Evolutionary conservation across 64 coral and sea anemone species (phyloP).

Genomic region (Porites lutea): DNA sequence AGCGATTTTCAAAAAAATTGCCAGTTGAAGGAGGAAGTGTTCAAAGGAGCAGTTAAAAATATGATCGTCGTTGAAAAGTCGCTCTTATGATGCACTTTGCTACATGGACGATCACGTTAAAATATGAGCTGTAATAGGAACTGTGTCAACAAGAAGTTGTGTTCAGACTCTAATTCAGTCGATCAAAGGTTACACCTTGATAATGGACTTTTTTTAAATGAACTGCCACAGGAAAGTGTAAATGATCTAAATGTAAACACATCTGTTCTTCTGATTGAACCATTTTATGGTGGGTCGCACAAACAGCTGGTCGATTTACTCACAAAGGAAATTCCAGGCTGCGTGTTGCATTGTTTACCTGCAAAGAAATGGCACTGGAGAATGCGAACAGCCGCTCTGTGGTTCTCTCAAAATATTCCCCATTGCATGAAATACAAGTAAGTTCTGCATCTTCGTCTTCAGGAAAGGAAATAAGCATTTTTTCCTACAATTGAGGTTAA

Average conservation of each 20-base stretch:
- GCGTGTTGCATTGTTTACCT: conserved; percentile 63
- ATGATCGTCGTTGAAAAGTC: background rate
- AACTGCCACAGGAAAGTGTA: background rate
- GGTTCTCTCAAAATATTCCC: conserved; percentile 84
- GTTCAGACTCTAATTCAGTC: background rate
- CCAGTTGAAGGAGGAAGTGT: background rate
- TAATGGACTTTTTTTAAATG: background rate
- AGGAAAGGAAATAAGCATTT: background rate
- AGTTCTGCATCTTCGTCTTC: background rate
- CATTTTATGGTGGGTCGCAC: conserved; percentile 97
- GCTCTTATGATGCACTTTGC: too few species aligned
- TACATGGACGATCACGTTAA: too few species aligned
- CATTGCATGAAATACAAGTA: conserved; percentile 62
- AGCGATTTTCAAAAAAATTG: too few species aligned
- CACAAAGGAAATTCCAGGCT: conserved; percentile 46
- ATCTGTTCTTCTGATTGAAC: conserved; percentile 74
- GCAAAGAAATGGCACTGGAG: conserved; percentile 99
- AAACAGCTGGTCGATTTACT: conserved; percentile 87
- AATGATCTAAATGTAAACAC: too few species aligned
- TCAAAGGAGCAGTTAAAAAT: background rate
- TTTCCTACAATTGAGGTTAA: too few species aligned
- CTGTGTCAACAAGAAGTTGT: background rate
- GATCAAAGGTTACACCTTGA: background rate
- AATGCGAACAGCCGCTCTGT: conserved; percentile 90
- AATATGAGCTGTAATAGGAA: too few species aligned